phyloP scores from a whole-genome alignment of 2,888 invertebrate genomes.

The Sarcophaga caerulescens region DNA sequence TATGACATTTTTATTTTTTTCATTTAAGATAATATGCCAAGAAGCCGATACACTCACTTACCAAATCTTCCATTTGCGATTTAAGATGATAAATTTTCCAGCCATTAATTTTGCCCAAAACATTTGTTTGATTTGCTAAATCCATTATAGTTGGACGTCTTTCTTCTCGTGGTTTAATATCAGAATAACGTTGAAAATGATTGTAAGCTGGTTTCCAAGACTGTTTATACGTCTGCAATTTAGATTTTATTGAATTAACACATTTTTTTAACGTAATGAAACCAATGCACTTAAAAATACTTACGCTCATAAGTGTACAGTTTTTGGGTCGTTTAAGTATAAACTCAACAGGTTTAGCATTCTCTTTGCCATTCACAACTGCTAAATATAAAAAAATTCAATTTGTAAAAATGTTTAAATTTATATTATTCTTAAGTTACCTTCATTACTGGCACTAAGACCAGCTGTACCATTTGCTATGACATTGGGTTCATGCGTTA shows the following conservation, averaged over 20 bases:
- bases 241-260: not conserved
- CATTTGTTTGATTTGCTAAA: conserved; percentile 93
- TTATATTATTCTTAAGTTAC: conserved; percentile 27
- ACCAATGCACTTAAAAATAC: conserved; percentile 46
- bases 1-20: no score
- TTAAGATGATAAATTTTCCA: conserved; percentile 97
- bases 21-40: no score
- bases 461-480: conserved; percentile 48
- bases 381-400: conserved; percentile 7
- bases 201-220: conserved; percentile 88
- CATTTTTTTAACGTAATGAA: not conserved
- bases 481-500: conserved; percentile 60
- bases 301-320: conserved; percentile 78
- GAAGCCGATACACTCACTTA: conserved; percentile 77
- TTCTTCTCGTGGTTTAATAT: conserved; percentile 94
- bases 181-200: conserved; percentile 88
- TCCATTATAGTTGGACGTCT: conserved; percentile 92
- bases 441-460: conserved; percentile 51
- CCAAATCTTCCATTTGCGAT: conserved; percentile 96
- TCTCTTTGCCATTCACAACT: conserved; percentile 75
- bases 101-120: conserved; percentile 93
- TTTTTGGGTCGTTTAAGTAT: conserved; percentile 79
- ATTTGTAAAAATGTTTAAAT: conserved; percentile 23
- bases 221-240: conserved; percentile 85
- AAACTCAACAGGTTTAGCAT: conserved; percentile 79